Base-by-base conservation (phyloP, 2,888 invertebrate species). In the Vesta saturnalis region DNA sequence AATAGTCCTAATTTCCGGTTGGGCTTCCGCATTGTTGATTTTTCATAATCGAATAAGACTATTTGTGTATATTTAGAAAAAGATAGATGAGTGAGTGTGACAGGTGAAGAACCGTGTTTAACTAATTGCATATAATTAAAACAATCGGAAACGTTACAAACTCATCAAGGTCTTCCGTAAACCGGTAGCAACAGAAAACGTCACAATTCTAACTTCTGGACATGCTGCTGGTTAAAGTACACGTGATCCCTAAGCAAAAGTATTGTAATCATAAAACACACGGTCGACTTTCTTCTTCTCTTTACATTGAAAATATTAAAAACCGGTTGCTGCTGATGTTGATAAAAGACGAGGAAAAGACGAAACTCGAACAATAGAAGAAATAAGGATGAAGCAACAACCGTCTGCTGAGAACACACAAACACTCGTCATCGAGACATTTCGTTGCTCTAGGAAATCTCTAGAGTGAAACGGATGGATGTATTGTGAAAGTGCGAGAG, bases 231-330 rank as follows among this genome's bases (percentile, higher is more conserved):
- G 22, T 43, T 57, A 64, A 60, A 63, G 55, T 12, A 23, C 14
- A 18, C 55, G 49, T 55, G 58, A 61, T 59, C 49, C 63, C 49
- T 46, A 62, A 63, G 59, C 67, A 59, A 68, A 15, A 15, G 64
- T 61, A 69, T 69, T 65, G 54, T 62, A 65, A 66, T 70, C 69
- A 66, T 70, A 70, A 70, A 66, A 70, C 69, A n/a, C n/a, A 70
- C 69, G 69, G 55, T 56, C 66, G 69, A 70, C 69, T 70, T 70
- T 70, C 69, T 64, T 43, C 43, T n/a, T n/a, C n/a, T n/a, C 39
- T 52, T 70, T 60, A 49, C 65, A 66, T 70, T 70, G 66, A 66
- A 70, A 6, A 49, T 18, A 59, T 66, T 61, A 62, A 69, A 69
- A 70, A 70, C 69, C 69, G 69, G 69, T 70, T 62, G 69, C 69